A percentile compares a stretch with the other conserved stretches of the same genome.
Conservation (phyloP, 1,140 invertebrate genomes). For the Bombus affinis region DNA sequence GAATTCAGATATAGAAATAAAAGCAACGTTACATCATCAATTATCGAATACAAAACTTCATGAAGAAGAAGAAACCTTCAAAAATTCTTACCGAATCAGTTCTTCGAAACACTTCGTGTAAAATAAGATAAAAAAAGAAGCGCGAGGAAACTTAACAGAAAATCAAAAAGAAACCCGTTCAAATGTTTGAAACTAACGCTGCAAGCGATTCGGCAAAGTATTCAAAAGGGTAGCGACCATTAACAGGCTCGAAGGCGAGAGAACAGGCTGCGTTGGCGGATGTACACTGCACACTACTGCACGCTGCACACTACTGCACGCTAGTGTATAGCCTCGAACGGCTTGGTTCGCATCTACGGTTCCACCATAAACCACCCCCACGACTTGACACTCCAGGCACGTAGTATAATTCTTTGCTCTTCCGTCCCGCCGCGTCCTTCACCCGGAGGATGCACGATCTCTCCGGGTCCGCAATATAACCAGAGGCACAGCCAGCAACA, state of each 20-base stretch:
- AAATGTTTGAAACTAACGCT: neutral
- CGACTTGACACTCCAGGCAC: conserved; percentile 73
- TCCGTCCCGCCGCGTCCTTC: conserved; percentile 31
- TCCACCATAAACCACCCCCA: conserved; percentile 73
- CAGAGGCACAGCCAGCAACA: conserved; percentile 21
- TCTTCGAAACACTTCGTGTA: too few species aligned
- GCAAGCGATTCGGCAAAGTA: conserved; percentile 4
- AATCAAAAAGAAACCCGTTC: neutral
- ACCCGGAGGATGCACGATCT: conserved; percentile 47
- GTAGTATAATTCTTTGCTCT: conserved; percentile 76
- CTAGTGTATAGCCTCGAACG: conserved; percentile 6
- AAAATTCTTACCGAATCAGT: neutral
- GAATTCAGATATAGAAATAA: too few species aligned
- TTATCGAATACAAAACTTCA: too few species aligned
- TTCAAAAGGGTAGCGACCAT: conserved; percentile 47
- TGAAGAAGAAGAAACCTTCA: neutral
- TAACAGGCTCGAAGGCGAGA: conserved; percentile 46
- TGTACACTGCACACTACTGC: too few species aligned
- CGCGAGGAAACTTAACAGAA: neutral
- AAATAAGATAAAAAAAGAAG: too few species aligned
- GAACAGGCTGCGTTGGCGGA: too few species aligned
- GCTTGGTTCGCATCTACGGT: conserved; percentile 61
- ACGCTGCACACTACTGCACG: too few species aligned
- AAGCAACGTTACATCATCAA: too few species aligned
- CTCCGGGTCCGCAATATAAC: conserved; percentile 46